Conservation (phyloP, 2,113 vertebrate species). For the Toxotes chatareus region DNA sequence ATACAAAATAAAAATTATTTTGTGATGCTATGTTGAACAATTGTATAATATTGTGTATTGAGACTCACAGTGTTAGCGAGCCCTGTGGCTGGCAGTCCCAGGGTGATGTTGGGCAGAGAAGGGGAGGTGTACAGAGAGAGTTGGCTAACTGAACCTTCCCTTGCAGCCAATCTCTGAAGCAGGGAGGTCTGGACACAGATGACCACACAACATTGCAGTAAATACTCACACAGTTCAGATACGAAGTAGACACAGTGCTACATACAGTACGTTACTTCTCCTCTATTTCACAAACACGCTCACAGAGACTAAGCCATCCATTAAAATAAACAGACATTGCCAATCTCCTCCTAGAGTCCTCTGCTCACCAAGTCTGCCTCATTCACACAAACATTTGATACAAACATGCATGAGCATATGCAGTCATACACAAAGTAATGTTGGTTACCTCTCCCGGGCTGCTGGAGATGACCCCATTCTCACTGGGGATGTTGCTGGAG, state of each 20-base stretch:
- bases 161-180: conserved; percentile 90
- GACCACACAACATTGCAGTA: conserved; percentile 13
- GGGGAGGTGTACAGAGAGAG: conserved; percentile 97
- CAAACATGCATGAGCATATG: background rate
- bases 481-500: conserved; percentile 93
- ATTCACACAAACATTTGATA: background rate
- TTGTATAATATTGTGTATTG: background rate
- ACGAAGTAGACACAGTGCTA: conserved; percentile 22
- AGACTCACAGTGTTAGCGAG: conserved; percentile 90
- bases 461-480: conserved; percentile 92
- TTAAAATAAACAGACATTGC: conserved; percentile 10
- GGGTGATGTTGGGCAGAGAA: conserved; percentile 96
- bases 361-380: background rate
- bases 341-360: conserved; percentile 8
- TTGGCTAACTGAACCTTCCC: conserved; percentile 91
- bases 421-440: background rate
- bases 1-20: too few species aligned
- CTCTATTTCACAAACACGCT: background rate
- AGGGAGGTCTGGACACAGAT: conserved; percentile 86
- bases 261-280: background rate
- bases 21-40: background rate
- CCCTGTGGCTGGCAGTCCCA: conserved; percentile 94
- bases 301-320: conserved; percentile 41
- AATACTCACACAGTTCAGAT: background rate
- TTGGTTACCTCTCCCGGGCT: conserved; percentile 90